Base-by-base conservation (phyloP, 2,113 vertebrate species). In the Sardina pilchardus region DNA sequence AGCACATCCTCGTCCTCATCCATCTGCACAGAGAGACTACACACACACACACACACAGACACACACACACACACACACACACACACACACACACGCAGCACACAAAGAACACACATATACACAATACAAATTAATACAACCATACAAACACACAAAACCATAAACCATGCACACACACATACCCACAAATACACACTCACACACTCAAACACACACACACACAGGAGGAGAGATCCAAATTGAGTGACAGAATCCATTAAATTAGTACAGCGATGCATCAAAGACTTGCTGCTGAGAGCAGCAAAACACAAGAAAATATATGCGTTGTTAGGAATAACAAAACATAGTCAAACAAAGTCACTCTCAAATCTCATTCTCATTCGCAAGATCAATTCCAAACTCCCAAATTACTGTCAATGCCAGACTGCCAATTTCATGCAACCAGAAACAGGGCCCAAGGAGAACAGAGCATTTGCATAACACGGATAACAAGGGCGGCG, bases 21-120 rank as follows among this genome's bases (percentile, higher is more conserved):
- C 86, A 85, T 90, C 83, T 97, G 95, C 75, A 97, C 90, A 0
- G 91, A 91, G 42, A 99, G 94, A 91, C 98, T 99, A 92, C 85
- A 87, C 71, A 14, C 30, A 78, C 71, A 34, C 71, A 78, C 30
- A 34, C 67, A 75, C 10, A 78, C 71, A 78, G 30, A 75, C 26
- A 26, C 24, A 26, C 21, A 63, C 24, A 63, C 59, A 63, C 12
- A 26, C 24, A 26, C 1, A 7, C 59, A 63, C 6, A 26, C n/a
- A 67, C 26, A 12, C 63, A 30, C 24, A 30, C n/a, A 12, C 6
- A 12, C 63, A 14, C n/a, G 80, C 21, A 83, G 56, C 42, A 81
- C 53, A 48, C 26, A 85, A 82, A 39, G 71, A 8, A 26, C 75
- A 81, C 71, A 81, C 47, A 85, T 8, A 67, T 19, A 84, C 42